Evolutionary conservation across 2,113 vertebrate genomes (phyloP), one percentile per base, ranked within the genome.

Genomic region (Pampusana beccarii): DNA sequence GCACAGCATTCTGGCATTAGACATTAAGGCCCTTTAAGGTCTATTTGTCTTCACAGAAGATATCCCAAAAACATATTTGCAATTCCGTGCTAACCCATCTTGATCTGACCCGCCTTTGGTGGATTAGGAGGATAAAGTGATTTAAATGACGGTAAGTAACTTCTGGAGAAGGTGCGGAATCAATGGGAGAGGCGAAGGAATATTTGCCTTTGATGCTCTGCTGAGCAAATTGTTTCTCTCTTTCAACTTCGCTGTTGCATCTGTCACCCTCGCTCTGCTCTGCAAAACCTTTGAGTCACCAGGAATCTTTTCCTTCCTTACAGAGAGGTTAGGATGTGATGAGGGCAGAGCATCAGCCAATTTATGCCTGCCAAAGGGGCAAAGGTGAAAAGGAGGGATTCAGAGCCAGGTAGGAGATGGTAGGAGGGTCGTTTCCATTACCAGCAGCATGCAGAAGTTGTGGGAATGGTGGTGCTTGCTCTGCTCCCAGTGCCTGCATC

Each of bases 101-200:
- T 84, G 66, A 94, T 95, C 89, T 95, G 87, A 86, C 87, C 89
- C 93, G 82, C 62, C 62, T 93, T 89, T 58, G 11, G 50, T 64
- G 94, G 95, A 92, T 95, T 86, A 91, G 50, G 20, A 48, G 87
- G 87, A 91, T 91, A 54, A 95, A 97, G 58, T 38, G 64, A 93
- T 96, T 96, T 88, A 69, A 96, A 95, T 3, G 10, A 38, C 0
- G 0, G 40, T 23, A 66, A 96, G 74, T 86, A 95, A 92, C 79
- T 93, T 80, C 65, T 72, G 51, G 71, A 88, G 60, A 83, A 92
- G 84, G 69, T 78, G 61, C 6, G 8, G 82, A 79, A 72, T 83
- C 81, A 65, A 48, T 69, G 80, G 31, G 20, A 50, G 50, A 36
- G 73, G 69, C 1, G 5, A 66, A 87, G 26, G 80, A 84, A 58